Evolutionary conservation across 2,888 invertebrate species (phyloP), one percentile per base, ranked within the genome.

Genomic region (Ennomos quercinarius): DNA sequence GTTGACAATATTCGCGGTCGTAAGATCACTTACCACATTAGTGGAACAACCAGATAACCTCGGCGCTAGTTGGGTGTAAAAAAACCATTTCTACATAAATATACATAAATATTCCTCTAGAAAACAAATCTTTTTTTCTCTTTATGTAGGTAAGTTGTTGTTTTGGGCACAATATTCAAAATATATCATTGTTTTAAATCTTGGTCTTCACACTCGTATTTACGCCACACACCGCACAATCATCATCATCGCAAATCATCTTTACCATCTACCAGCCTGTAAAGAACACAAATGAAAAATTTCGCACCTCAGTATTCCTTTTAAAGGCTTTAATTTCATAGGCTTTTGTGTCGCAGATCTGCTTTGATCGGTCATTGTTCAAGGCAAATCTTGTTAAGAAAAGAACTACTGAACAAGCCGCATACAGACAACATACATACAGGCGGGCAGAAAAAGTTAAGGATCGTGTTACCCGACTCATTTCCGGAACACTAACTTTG

Each of bases 331-430:
- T 75, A 78, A 83, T 84, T 80, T 80, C 71, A 78, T 78, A 68
- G 72, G 67, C 72, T 76, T 83, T 85, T 83, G 79, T 80, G 71
- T 63, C 62, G 61, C 60, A 63, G 73, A 76, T 78, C 73, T 74
- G 75, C 79, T 80, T 81, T 80, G 79, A 79, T 73, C 71, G 70
- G 59, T 68, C 73, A 71, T 53, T 75, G 68, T 64, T 72, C 72
- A 75, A 74, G 71, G 77, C 75, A 79, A 85, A 89, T 89, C 90
- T 89, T 81, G 87, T 89, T 89, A 88, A 67, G 80, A 75, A 84
- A 81, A 85, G 27, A 27, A 27, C 27, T 86, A 83, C 36, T 27
- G 35, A 53, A 40, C 40, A 49, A 50, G 41, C 52, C 43, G 39
- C 38, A 27, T 73, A 46, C 76, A 27, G 27, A 61, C 71, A 66